phyloP scores from a whole-genome alignment of 2,797 vertebrate genomes.

The Gobionotothen gibberifrons region DNA sequence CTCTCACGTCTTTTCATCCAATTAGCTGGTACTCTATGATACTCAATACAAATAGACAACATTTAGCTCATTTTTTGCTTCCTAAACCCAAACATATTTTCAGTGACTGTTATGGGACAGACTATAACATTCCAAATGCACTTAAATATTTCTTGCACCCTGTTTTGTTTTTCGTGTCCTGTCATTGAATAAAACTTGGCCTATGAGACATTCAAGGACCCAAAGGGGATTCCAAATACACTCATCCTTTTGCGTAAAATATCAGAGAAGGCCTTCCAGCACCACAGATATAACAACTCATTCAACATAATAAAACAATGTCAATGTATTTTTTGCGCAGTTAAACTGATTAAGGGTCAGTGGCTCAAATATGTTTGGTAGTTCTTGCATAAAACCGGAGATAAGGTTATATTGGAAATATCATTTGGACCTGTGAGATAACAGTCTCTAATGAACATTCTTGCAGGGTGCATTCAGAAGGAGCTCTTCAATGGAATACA shows the following conservation, averaged over 20 bases:
- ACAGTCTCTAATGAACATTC: no score
- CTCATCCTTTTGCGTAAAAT: constrained; percentile 15
- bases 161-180: constrained; percentile 5
- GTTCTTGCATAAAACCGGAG: not conserved
- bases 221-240: constrained; percentile 32
- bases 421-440: not conserved
- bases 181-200: constrained; percentile 32
- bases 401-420: not conserved
- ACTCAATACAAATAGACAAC: not conserved
- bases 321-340: not conserved
- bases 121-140: not conserved
- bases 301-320: not conserved
- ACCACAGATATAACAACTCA: not conserved
- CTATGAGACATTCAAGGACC: constrained; percentile 37
- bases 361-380: not conserved
- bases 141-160: not conserved
- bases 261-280: not conserved
- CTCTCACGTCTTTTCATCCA: not conserved
- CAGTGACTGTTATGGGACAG: not conserved
- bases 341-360: not conserved
- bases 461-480: not conserved
- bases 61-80: not conserved
- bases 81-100: not conserved
- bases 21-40: not conserved
- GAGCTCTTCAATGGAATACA: not conserved